Base-by-base conservation (phyloP, 2,888 invertebrate genomes). In the Caenorhabditis angaria region DNA sequence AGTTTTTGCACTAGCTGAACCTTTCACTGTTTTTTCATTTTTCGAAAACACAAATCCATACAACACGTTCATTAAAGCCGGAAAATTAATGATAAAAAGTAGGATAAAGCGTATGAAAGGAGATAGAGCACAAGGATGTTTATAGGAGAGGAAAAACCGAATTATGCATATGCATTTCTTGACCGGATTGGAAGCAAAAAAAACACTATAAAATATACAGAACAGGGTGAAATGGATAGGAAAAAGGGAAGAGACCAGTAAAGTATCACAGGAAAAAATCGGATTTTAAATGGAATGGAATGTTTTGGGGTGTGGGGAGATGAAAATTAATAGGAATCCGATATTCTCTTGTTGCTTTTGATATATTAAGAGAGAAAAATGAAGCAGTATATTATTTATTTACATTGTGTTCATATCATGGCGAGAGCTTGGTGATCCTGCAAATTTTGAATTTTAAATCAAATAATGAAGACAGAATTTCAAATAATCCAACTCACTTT, bases 401-500 rank as follows among this genome's bases (percentile, higher is more conserved):
- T 20, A 56, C 56, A 56, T 35, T 2, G 22, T 35, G 24, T 32
- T 56, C 35, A 56, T 35, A n/a, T 56, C 56, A 20, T 56, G 5
- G 25, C 56, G 25, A 35, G 56, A 56, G 5, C n/a, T 27, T 3
- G 35, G n/a, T 10, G 56, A 56, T 32, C 56, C 55, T 55, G 4
- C 3, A 55, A 55, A 12, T n/a, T n/a, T n/a, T n/a, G 18, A 55
- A n/a, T 8, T 27, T 22, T 28, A 28, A 25, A 27, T 20, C 27
- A 8, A 4, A 55, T 10, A 10, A 6, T 27, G 18, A 20, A 8
- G 6, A 25, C 8, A 20, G 14, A 51, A 22, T 20, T 8, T 20
- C 4, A 10, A 51, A 25, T 20, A 51, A n/a, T n/a, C n/a, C n/a
- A n/a, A 28, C 55, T 28, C 5, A 55, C 70, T 57, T 20, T 64